Percentiles rank a stretch among this genome's conserved stretches.
Conservation (phyloP, 2,113 vertebrate genomes). For the Scatophagus argus region DNA sequence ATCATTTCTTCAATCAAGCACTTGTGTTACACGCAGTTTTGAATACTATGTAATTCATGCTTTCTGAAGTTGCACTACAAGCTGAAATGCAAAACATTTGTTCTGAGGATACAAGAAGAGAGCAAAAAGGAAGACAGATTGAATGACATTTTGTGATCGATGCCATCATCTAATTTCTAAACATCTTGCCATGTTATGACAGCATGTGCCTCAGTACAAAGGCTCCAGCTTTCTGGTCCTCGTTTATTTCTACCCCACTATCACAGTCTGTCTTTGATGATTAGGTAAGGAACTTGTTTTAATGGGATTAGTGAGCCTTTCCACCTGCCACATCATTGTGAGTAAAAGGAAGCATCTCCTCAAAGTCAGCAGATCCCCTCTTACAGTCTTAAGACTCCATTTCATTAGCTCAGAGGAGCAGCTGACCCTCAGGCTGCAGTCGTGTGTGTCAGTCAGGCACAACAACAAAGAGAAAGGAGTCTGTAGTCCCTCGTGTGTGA, state of each 20-base stretch:
- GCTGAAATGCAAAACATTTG: conserved; percentile 7
- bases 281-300: conserved; percentile 62
- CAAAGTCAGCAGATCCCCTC: conserved; percentile 58
- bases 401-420: conserved; percentile 65
- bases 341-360: conserved; percentile 38
- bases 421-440: conserved; percentile 28
- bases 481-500: conserved; percentile 8
- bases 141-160: not conserved
- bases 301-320: conserved; percentile 65
- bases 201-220: not conserved
- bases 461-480: conserved; percentile 14
- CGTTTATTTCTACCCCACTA: conserved; percentile 19
- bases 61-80: no score
- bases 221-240: not conserved
- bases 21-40: not conserved
- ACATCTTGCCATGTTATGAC: not conserved
- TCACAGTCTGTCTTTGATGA: conserved; percentile 50
- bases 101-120: not conserved
- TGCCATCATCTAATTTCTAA: not conserved
- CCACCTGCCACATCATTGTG: conserved; percentile 63
- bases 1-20: not conserved
- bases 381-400: conserved; percentile 58
- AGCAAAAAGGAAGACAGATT: not conserved
- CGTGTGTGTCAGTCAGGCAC: conserved; percentile 19
- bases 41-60: not conserved